These are phyloP conservation scores for Trachurus trachurus DNA, from an alignment of 2,797 vertebrate species.

Conservation along the genomic window DNA sequence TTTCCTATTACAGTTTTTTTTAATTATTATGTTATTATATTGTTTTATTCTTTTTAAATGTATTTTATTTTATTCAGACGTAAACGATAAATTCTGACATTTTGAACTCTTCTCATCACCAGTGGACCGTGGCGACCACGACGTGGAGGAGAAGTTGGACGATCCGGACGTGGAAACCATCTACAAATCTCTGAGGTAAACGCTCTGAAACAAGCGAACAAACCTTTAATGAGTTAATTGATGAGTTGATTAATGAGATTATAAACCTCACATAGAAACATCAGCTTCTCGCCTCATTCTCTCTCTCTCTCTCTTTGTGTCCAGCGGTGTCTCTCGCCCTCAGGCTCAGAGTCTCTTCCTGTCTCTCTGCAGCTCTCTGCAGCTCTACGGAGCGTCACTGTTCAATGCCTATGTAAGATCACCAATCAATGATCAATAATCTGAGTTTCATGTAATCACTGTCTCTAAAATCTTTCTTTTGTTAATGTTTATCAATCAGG, in stretches of 20 bases:
- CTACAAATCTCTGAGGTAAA: slow-evolving; percentile 35
- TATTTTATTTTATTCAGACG: neutral
- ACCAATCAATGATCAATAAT: neutral
- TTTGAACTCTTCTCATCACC: neutral
- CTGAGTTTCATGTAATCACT: too few relatives aligned
- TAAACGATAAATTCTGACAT: neutral
- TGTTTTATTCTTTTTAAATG: neutral
- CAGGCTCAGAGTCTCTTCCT: slow-evolving; percentile 91
- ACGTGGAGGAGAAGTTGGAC: neutral
- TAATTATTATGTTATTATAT: too few relatives aligned
- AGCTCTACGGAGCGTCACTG: slow-evolving; percentile 95
- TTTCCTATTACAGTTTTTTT: too few relatives aligned
- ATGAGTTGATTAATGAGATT: too few relatives aligned
- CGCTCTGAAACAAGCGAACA: neutral
- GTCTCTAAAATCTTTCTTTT: too few relatives aligned
- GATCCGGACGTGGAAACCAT: slow-evolving; percentile 29
- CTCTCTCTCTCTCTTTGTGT: neutral
- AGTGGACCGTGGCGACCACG: slow-evolving; percentile 35
- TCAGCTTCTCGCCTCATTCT: neutral
- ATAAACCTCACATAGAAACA: too few relatives aligned
- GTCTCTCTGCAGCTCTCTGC: slow-evolving; percentile 89
- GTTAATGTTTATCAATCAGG: too few relatives aligned
- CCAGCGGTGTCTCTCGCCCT: slow-evolving; percentile 88
- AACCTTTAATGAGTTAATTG: too few relatives aligned
- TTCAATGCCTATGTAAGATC: slow-evolving; percentile 92